Conservation (phyloP, 2,113 vertebrate genomes). For the Craseonycteris thonglongyai region DNA sequence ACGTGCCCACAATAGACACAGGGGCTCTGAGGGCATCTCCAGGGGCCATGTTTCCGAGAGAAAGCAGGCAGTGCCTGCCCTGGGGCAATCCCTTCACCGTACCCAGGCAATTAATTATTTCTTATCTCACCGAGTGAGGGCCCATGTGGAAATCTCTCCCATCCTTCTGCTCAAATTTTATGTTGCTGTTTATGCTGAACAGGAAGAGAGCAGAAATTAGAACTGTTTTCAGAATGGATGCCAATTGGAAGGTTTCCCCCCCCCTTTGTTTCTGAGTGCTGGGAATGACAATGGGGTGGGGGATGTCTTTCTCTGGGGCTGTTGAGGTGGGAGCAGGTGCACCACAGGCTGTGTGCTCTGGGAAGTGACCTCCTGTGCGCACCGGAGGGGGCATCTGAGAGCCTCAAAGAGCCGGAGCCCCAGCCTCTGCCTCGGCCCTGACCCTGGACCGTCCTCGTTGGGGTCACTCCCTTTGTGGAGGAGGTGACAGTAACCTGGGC, state of each 20-base stretch:
- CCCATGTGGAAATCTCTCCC: slow-evolving; percentile 35
- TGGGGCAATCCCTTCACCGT: slow-evolving; percentile 27
- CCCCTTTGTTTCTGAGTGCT: background rate
- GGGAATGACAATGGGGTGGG: background rate
- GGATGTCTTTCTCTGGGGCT: background rate
- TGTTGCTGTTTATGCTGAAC: slow-evolving; percentile 6
- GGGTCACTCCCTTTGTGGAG: background rate
- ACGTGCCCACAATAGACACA: accelerated
- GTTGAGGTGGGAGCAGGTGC: background rate
- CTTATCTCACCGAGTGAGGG: slow-evolving; percentile 52
- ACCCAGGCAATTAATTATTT: slow-evolving; percentile 52
- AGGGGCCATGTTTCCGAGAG: slow-evolving; percentile 19
- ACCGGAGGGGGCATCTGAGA: background rate
- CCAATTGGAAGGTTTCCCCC: background rate
- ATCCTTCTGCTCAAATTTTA: slow-evolving; percentile 42
- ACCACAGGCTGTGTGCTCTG: background rate
- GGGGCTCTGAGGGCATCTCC: slow-evolving; percentile 13
- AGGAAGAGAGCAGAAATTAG: slow-evolving; percentile 65
- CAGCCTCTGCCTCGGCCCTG: background rate
- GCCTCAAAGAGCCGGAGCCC: background rate
- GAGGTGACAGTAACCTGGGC: background rate
- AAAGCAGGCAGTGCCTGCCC: slow-evolving; percentile 37
- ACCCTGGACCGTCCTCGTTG: background rate
- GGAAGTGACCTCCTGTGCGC: background rate
- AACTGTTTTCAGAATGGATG: slow-evolving; percentile 48